Evolutionary conservation across 1,140 invertebrate genomes (phyloP).

Genomic region (Tetragonula clypearis): DNA sequence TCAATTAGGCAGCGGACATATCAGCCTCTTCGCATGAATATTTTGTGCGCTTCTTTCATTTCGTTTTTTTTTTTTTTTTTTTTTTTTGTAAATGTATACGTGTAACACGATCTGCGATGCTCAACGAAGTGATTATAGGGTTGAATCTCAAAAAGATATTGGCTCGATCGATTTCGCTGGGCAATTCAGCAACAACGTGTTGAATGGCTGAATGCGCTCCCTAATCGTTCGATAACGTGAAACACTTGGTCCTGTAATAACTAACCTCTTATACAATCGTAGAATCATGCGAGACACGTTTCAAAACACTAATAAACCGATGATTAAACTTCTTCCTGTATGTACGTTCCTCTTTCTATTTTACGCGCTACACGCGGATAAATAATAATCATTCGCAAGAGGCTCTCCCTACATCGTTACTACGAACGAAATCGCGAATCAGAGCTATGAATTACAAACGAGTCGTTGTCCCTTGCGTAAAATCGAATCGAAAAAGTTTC

Average conservation of each 20-base stretch:
- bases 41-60: not conserved
- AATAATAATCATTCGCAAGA: not conserved
- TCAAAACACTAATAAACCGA: slow-evolving; percentile 33
- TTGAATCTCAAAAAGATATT: not conserved
- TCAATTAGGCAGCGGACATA: slow-evolving; percentile 26
- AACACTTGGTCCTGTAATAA: slow-evolving; percentile 46
- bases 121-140: not conserved
- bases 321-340: not conserved
- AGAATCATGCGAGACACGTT: slow-evolving; percentile 32
- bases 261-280: slow-evolving; percentile 18
- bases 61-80: too few species aligned
- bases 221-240: slow-evolving; percentile 5
- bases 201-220: slow-evolving; percentile 18
- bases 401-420: not conserved
- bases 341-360: not conserved
- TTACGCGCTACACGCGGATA: not conserved
- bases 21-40: slow-evolving; percentile 4
- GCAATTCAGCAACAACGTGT: too few species aligned
- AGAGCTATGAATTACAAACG: not conserved
- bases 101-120: too few species aligned
- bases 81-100: too few species aligned
- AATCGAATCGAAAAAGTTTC: not conserved
- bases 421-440: not conserved
- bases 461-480: not conserved
- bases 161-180: not conserved